A percentile compares a stretch with the other conserved stretches of the same genome.
These are phyloP conservation scores for Xyliphius kryptos DNA, from an alignment of 2,113 vertebrate species.

Conservation along the genomic window DNA sequence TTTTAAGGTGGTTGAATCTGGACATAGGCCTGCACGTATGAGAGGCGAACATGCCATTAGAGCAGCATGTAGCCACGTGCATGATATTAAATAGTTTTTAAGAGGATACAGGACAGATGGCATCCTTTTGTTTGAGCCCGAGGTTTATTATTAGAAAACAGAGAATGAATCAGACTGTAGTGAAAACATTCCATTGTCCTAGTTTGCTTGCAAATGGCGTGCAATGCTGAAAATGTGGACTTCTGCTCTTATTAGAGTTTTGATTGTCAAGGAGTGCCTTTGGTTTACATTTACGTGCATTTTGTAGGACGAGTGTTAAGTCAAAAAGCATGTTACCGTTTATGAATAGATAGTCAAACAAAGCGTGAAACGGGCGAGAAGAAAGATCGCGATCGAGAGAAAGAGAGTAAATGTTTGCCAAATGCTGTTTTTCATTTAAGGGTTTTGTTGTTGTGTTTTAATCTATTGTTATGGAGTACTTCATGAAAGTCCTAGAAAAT, in stretches of 20 bases:
- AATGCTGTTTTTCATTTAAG: too few relatives aligned
- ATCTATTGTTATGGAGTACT: too few relatives aligned
- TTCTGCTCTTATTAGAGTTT: neutral
- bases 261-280: neutral
- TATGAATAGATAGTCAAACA: too few relatives aligned
- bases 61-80: constrained; percentile 47
- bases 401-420: constrained; percentile 12
- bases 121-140: constrained; percentile 53
- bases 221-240: neutral
- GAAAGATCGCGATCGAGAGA: constrained; percentile 41
- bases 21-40: constrained; percentile 47
- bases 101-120: constrained; percentile 64
- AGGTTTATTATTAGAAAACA: constrained; percentile 46
- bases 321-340: too few relatives aligned
- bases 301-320: neutral
- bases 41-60: constrained; percentile 4
- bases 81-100: constrained; percentile 55
- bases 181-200: neutral
- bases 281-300: neutral
- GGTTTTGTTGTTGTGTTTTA: too few relatives aligned
- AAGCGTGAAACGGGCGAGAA: constrained; percentile 28
- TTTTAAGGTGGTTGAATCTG: constrained; percentile 34
- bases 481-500: too few relatives aligned
- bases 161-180: neutral
- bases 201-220: neutral